These are phyloP conservation scores for Epirrita christyi DNA, from an alignment of 2,888 invertebrate genomes.

Conservation along the genomic window DNA sequence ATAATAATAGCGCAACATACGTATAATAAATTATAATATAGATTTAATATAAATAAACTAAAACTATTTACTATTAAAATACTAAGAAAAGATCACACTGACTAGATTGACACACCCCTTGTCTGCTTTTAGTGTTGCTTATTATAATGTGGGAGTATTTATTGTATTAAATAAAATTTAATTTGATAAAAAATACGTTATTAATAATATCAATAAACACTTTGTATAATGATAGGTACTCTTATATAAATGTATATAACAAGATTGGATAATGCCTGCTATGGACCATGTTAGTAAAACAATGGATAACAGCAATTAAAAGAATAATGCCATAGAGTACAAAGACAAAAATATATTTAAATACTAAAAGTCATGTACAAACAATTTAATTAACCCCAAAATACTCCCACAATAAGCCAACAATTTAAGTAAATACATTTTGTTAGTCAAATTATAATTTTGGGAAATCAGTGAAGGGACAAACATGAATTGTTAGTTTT, in stretches of 20 bases:
- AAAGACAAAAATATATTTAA: too few species aligned
- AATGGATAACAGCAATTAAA: background rate
- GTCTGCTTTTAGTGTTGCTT: slow-evolving; percentile 61
- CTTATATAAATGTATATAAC: too few species aligned
- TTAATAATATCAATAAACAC: background rate
- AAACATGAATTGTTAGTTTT: slow-evolving; percentile 26
- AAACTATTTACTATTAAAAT: slow-evolving; percentile 41
- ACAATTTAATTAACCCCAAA: slow-evolving; percentile 3
- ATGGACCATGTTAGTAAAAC: too few species aligned
- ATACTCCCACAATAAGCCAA: slow-evolving; percentile 22
- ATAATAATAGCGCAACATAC: slow-evolving; percentile 43
- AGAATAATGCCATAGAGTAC: too few species aligned
- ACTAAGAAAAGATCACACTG: slow-evolving; percentile 76
- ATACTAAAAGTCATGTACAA: too few species aligned
- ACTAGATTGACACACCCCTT: slow-evolving; percentile 84
- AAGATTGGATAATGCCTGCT: too few species aligned
- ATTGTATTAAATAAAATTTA: background rate
- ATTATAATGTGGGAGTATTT: slow-evolving; percentile 27
- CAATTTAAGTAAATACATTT: slow-evolving; percentile 20
- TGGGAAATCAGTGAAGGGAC: slow-evolving; percentile 14
- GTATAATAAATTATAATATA: slow-evolving; percentile 43
- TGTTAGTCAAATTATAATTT: slow-evolving; percentile 25
- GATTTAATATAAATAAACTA: slow-evolving; percentile 38
- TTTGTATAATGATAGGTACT: background rate
- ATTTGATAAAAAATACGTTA: background rate